Evolutionary conservation across 2,797 vertebrate genomes (phyloP).

Genomic region (Eleutherodactylus coqui): DNA sequence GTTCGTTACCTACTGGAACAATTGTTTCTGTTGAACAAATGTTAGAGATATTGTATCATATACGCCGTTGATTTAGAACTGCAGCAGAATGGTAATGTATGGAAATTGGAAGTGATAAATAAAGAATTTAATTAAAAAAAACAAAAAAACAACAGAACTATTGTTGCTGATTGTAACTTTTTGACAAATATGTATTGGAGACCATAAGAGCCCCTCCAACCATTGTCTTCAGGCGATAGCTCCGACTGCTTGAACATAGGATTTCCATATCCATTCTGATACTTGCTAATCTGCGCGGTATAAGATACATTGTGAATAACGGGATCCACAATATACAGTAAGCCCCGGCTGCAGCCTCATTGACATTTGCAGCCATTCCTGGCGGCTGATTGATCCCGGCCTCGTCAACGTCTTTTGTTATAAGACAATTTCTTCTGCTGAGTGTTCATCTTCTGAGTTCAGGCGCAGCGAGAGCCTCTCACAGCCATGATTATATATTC

Average conservation of each 20-base stretch:
- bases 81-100: too few relatives aligned
- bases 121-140: too few relatives aligned
- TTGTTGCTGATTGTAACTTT: too few relatives aligned
- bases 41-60: too few relatives aligned
- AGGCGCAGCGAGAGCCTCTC: background rate
- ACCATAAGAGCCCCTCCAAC: background rate
- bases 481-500: slow-evolving; percentile 13
- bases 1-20: too few relatives aligned
- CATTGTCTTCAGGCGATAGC: background rate
- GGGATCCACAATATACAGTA: background rate
- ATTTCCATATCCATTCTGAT: background rate
- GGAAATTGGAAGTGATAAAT: too few relatives aligned
- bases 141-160: too few relatives aligned
- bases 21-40: too few relatives aligned
- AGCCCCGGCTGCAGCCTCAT: background rate
- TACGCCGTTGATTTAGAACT: too few relatives aligned
- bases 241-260: background rate
- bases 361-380: background rate
- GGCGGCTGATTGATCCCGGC: background rate
- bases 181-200: too few relatives aligned
- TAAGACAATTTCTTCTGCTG: background rate
- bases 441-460: background rate
- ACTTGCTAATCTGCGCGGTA: background rate
- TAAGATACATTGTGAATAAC: background rate
- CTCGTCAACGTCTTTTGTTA: background rate